phyloP scores from a whole-genome alignment of 2,113 vertebrate genomes.

The Lasiurus borealis region DNA sequence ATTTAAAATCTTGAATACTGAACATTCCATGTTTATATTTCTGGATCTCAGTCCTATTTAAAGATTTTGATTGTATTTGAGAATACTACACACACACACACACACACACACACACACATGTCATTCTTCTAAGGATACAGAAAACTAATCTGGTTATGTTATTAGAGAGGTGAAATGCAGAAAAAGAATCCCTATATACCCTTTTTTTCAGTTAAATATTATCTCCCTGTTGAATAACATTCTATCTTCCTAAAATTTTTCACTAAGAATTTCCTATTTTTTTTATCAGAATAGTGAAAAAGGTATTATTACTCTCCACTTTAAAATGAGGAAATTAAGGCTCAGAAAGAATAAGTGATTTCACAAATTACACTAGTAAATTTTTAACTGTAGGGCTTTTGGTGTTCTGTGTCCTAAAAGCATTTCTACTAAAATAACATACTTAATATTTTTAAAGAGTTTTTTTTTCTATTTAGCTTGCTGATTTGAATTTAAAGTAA shows the following conservation, averaged over 20 bases:
- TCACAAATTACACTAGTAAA: background rate
- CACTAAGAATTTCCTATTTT: background rate
- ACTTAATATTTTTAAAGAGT: background rate
- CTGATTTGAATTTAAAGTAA: background rate
- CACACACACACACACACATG: too few species aligned
- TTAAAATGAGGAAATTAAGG: background rate
- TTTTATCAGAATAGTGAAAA: background rate
- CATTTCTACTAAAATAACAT: background rate
- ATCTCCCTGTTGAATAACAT: background rate
- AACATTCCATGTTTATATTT: background rate
- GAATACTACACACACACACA: background rate
- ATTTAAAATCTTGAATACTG: background rate
- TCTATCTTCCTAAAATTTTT: background rate
- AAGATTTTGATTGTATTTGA: slow-evolving; percentile 29
- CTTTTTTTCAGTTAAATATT: background rate
- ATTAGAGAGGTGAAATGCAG: background rate
- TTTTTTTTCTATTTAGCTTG: background rate
- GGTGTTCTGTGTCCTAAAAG: background rate
- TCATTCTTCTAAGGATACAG: background rate
- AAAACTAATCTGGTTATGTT: background rate
- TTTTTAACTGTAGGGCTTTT: background rate
- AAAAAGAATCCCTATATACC: background rate
- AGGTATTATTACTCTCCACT: background rate
- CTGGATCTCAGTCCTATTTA: background rate
- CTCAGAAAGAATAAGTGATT: background rate